Evolutionary conservation across 2,113 vertebrate genomes (phyloP), one percentile per base, ranked within the genome.

Genomic region (Dicentrarchus labrax): DNA sequence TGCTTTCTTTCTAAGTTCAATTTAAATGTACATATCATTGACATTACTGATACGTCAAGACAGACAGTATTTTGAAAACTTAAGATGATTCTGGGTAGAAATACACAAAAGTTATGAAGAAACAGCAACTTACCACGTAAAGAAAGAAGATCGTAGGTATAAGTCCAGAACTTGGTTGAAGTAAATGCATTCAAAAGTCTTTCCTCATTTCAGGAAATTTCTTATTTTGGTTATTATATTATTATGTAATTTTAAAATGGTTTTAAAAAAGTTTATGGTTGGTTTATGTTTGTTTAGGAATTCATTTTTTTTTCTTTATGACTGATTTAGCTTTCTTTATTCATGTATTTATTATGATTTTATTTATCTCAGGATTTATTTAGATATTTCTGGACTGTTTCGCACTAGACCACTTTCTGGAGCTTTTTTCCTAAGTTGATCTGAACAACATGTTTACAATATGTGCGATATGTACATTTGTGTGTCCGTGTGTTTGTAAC

Each of bases 71-170:
- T 24, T 6, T 72, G 2, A 71, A 53, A 76, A 50, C 12, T 36
- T 56, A 47, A 69, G 50, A 22, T 60, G 21, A 60, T 60, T 54
- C 72, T 73, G 65, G 11, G 41, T 45, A 84, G 61, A 61, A 65
- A 83, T 48, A 51, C 8, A 65, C 15, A 82, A 78, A 64, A n/a
- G 36, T 72, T 30, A 61, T 47, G 65, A 83, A 51, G 30, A 80
- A 90, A 86, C 13, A 80, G 65, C 39, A 76, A 93, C 92, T 95
- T 94, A 95, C 93, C 93, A 82, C 84, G 54, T 70, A 85, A 85
- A 84, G 88, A 82, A 86, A 76, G 91, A 57, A 81, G 91, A 87
- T 85, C 80, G 39, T 60, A 76, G 85, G 47, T 64, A 50, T 45
- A 90, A 89, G 72, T 93, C 88, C 83, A 69, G 80, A 60, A 72